Evolutionary conservation across 2,797 vertebrate genomes (phyloP).

Genomic region (Coilia nasus): DNA sequence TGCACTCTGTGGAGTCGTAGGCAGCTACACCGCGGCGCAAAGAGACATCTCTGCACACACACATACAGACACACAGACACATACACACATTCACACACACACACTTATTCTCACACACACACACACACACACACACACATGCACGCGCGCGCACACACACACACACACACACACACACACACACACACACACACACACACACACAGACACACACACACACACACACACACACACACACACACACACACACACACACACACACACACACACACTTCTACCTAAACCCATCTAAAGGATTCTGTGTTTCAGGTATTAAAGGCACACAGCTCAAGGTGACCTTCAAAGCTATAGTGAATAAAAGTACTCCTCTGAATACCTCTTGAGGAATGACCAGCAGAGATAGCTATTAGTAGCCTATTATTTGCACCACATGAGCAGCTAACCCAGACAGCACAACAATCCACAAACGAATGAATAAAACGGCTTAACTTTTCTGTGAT

Average conservation of each 20-base stretch:
- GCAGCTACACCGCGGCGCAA: neutral
- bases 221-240: neutral
- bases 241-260: slow-evolving; percentile 9
- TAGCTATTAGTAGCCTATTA: neutral
- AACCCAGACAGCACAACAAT: neutral
- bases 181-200: neutral
- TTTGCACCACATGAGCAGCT: neutral
- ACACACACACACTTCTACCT: slow-evolving; percentile 25
- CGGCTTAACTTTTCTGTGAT: neutral
- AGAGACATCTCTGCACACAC: neutral
- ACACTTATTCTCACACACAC: too few relatives aligned
- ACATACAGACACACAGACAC: neutral
- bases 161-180: slow-evolving; percentile 12
- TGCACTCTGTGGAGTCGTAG: neutral
- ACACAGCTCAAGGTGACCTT: neutral
- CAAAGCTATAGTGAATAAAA: neutral
- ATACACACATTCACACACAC: neutral
- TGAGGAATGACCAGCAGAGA: neutral
- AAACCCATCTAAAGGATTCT: neutral
- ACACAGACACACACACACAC: neutral
- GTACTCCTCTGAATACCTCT: neutral
- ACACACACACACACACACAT: too few relatives aligned
- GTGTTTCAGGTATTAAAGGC: slow-evolving; percentile 9
- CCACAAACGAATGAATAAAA: neutral
- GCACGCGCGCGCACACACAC: neutral